Conservation (phyloP, 64 coral and sea anemone species). For the Anthopleura sola region DNA sequence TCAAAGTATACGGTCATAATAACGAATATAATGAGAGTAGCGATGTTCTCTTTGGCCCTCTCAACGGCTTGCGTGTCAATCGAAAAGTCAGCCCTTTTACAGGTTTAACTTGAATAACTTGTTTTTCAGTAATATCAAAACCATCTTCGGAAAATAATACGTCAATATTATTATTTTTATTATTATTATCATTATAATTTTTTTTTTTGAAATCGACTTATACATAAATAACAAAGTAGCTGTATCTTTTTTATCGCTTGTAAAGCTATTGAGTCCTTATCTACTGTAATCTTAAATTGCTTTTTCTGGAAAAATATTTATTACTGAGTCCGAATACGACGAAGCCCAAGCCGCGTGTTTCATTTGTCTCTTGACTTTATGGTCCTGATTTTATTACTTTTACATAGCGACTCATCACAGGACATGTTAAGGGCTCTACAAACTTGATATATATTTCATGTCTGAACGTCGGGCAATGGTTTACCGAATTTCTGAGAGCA, state of each 20-base stretch:
- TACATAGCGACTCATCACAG: neutral
- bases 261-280: neutral
- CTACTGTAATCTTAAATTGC: neutral
- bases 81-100: neutral
- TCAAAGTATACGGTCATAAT: neutral
- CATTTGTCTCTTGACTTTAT: neutral
- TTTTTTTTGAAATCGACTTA: neutral
- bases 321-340: neutral
- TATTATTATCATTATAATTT: neutral
- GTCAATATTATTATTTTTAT: neutral
- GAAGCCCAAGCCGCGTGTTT: neutral
- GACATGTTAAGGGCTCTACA: slow-evolving; percentile 13
- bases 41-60: neutral
- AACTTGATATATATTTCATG: slow-evolving; percentile 21
- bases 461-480: neutral
- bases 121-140: neutral
- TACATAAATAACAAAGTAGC: neutral
- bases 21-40: slow-evolving; percentile 2
- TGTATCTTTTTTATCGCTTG: neutral
- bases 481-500: neutral
- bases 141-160: neutral
- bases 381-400: neutral
- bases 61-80: neutral
- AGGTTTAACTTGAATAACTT: neutral
- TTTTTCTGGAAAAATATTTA: neutral